These are phyloP conservation scores for Alaudala cheleensis DNA, from an alignment of 2,113 vertebrate species.

Conservation along the genomic window DNA sequence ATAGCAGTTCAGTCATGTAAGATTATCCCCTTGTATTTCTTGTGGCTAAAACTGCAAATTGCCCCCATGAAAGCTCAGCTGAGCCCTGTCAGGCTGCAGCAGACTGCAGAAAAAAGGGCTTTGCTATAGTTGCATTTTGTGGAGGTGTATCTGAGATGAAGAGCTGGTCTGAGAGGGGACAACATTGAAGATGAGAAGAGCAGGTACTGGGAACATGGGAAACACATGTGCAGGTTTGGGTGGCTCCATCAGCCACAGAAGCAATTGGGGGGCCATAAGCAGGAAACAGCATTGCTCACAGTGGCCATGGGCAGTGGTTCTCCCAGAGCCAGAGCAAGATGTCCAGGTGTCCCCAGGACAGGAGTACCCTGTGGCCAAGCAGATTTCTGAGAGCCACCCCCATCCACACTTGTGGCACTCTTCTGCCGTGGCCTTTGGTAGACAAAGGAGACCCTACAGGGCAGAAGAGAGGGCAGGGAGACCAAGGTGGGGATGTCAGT, in stretches of 20 bases:
- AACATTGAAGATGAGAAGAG: background rate
- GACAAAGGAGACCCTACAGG: background rate
- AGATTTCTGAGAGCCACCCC: too few relatives aligned
- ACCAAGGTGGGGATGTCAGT: background rate
- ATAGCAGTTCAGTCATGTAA: background rate
- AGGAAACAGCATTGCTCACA: background rate
- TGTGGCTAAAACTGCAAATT: background rate
- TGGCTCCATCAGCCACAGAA: rapidly evolving
- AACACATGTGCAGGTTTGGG: rapidly evolving
- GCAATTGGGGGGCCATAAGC: rapidly evolving
- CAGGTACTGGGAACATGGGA: background rate
- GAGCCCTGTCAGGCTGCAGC: background rate
- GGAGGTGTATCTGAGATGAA: background rate
- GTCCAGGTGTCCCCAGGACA: too few relatives aligned
- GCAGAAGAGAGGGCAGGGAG: background rate
- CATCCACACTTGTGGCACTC: rapidly evolving
- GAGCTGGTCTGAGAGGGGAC: background rate
- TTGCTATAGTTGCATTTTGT: background rate
- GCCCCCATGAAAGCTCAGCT: background rate
- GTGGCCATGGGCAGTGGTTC: rapidly evolving
- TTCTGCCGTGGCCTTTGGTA: rapidly evolving
- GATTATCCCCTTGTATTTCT: background rate
- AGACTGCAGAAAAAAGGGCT: background rate
- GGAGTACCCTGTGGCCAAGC: rapidly evolving
- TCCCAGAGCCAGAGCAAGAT: background rate